Conservation (phyloP, 2,113 vertebrate species). For the Mobula hypostoma region DNA sequence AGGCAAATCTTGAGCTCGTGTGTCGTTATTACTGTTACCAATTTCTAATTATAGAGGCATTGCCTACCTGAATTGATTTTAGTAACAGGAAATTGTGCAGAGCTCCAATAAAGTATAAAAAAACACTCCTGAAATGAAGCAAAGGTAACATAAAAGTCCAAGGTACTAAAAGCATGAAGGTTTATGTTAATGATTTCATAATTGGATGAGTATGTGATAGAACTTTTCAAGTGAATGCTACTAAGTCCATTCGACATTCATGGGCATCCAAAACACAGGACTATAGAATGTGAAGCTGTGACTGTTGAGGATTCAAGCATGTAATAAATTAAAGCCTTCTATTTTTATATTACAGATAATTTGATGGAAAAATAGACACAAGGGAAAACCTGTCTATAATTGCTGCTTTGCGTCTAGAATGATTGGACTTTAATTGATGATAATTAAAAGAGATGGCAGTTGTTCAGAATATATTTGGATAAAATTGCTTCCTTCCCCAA, state of each 20-base stretch:
- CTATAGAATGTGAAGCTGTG: neutral
- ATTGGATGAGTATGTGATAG: neutral
- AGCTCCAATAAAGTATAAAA: no score
- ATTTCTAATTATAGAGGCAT: no score
- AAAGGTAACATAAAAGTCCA: no score
- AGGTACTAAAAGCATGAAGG: no score
- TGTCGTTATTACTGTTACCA: no score
- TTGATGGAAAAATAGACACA: slow-evolving; percentile 16
- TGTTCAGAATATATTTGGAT: slow-evolving; percentile 17
- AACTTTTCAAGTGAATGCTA: no score
- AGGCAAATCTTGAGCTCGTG: no score
- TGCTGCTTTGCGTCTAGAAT: neutral
- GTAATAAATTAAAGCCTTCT: neutral
- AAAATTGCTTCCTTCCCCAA: slow-evolving; percentile 35
- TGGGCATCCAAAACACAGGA: neutral
- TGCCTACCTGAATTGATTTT: no score
- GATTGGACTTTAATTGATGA: neutral
- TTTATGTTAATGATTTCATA: no score
- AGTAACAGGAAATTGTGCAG: no score
- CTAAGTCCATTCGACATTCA: neutral
- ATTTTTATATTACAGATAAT: neutral
- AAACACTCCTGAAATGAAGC: no score
- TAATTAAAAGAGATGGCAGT: slow-evolving; percentile 22
- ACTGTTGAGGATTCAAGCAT: no score
- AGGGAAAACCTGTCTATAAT: neutral